Base-by-base conservation (phyloP, 2,888 invertebrate species). In the Chloroclysta siterata region DNA sequence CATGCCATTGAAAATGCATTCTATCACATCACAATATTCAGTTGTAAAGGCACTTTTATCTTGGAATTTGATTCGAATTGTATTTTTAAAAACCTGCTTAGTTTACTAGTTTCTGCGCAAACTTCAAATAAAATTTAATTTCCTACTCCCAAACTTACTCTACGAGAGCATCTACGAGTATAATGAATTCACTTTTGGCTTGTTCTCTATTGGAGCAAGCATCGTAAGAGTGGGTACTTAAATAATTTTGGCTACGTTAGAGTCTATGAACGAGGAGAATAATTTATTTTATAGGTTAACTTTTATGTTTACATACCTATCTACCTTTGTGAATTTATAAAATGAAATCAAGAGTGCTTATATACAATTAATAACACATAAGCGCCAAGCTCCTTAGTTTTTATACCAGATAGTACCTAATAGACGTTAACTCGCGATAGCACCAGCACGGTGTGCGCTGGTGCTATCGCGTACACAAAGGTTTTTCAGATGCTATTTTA, bases 101-200 rank as follows among this genome's bases (percentile, higher is more conserved):
- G 36, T 39, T 39, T 28, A 47, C 44, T 28, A 50, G 42, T 36
- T 60, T 54, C 44, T 46, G 36, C 17, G 50, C 41, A 63, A 68
- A 60, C 66, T 68, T 54, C 53, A 54, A 55, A 65, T 53, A 42
- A 61, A 65, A 67, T 72, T 65, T 65, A 70, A 72, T 70, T 70
- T 70, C 68, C 65, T 62, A 53, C 53, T 59, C 47, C 52, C 61
- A 68, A 71, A 64, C 68, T 72, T 56, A 53, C 42, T 61, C 53
- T 39, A 42, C 22, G n/a, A 53, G 57, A 60, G 61, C 56, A 65
- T 42, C 61, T 64, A 46, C 36, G 36, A 47, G 11, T 47, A 56
- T 68, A 65, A 68, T 66, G 65, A 66, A 70, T 70, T 70, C 63
- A 72, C 64, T 72, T 68, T 66, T 68, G 63, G 60, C 51, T 65